These are phyloP conservation scores for Heliconius erato DNA, from an alignment of 2,888 invertebrate genomes.

Conservation along the genomic window DNA sequence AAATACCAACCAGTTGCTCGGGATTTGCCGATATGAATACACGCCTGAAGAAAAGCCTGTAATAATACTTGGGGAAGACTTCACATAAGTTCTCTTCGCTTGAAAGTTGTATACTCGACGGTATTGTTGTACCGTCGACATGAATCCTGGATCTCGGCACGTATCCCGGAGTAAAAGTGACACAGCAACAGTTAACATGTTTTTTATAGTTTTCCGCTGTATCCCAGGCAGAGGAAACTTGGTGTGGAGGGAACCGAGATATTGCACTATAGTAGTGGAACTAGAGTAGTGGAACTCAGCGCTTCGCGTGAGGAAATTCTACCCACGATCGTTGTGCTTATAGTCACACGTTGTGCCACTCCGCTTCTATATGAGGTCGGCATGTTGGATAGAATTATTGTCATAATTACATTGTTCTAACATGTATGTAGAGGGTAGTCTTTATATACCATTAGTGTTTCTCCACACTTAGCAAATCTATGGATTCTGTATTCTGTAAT, in stretches of 20 bases:
- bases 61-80: slow-evolving; percentile 56
- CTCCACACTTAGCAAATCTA: no score
- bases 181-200: no score
- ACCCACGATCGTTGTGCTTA: background rate
- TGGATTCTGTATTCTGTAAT: no score
- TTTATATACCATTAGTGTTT: background rate
- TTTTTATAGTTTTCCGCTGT: background rate
- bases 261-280: no score
- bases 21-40: slow-evolving; percentile 35
- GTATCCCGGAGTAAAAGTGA: slow-evolving; percentile 33
- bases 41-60: slow-evolving; percentile 47
- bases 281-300: no score
- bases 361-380: background rate
- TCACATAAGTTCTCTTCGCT: slow-evolving; percentile 54
- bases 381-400: no score
- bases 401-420: slow-evolving; percentile 46
- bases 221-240: background rate
- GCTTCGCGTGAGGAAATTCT: background rate
- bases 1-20: slow-evolving; percentile 33
- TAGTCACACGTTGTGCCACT: background rate
- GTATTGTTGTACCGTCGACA: slow-evolving; percentile 50
- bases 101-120: slow-evolving; percentile 56
- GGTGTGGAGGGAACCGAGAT: no score
- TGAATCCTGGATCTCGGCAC: slow-evolving; percentile 34
- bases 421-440: slow-evolving; percentile 33